Evolutionary conservation across 2,888 invertebrate genomes (phyloP).

Genomic region (Tenthredo mesomela): DNA sequence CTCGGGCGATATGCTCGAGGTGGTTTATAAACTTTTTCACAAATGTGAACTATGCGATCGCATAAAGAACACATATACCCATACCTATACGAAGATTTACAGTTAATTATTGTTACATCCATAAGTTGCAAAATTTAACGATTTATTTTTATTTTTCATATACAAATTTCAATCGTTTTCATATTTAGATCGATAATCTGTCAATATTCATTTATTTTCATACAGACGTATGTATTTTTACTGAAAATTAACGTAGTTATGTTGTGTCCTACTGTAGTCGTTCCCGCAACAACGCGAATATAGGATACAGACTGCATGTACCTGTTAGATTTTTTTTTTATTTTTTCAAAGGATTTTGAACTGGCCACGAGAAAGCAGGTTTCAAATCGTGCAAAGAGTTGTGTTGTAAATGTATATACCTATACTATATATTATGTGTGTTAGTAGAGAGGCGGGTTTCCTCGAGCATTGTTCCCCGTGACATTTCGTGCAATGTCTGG

Average conservation of each 20-base stretch:
- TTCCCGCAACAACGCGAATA: conserved; percentile 8
- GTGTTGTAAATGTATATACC: neutral
- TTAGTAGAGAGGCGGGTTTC: conserved; percentile 8
- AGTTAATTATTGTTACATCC: too few relatives aligned
- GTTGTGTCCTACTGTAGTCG: neutral
- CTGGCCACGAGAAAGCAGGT: conserved; percentile 11
- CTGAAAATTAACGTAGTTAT: neutral
- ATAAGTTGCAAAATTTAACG: too few relatives aligned
- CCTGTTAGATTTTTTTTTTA: neutral
- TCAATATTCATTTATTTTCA: too few relatives aligned
- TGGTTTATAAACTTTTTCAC: neutral
- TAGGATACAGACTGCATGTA: neutral
- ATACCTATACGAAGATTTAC: too few relatives aligned
- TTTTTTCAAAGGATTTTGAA: neutral
- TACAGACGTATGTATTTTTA: too few relatives aligned
- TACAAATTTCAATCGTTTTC: too few relatives aligned
- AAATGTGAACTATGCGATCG: neutral
- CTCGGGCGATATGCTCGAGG: neutral
- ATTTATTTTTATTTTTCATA: too few relatives aligned
- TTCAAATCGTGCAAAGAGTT: neutral
- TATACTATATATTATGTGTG: neutral
- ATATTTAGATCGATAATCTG: too few relatives aligned
- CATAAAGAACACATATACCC: neutral
- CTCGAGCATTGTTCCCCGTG: conserved; percentile 49
- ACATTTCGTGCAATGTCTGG: conserved; percentile 36